Evolutionary conservation across 2,797 vertebrate species (phyloP), one percentile per base, ranked within the genome.

Genomic region (Myiothlypis coronata): DNA sequence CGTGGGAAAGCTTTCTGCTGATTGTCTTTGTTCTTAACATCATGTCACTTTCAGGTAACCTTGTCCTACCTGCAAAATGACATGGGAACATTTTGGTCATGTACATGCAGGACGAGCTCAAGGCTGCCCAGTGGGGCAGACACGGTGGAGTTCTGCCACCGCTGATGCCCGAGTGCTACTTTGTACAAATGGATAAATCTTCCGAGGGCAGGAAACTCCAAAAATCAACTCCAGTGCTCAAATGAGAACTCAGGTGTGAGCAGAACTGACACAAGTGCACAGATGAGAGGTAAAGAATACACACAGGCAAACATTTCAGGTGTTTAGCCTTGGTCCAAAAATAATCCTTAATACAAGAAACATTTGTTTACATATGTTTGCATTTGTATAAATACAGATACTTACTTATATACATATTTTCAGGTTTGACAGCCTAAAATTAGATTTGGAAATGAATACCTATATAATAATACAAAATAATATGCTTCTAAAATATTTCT

Each of bases 111-210:
- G 59, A 47, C 0, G 8, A 57, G 18, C 30, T 59, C 59, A 35
- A 46, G 44, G 30, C 9, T 78, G 27, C 46, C 39, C 59, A 24
- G 26, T 6, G 13, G 39, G 18, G 34, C 30, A 65, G 46, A 59
- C 13, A n/a, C 0, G 0, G 39, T 4, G 11, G 19, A 34, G 11
- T 47, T 53, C 14, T 28, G 46, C 18, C 39, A 47, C 14, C 46
- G 12, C 1, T 17, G 39, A 32, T 11, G 47, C 11, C 28, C 34
- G 41, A 41, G 32, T 17, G 26, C 8, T 50, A n/a, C 44, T n/a
- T 43, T 14, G 39, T 52, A 87, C 44, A 92, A 77, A 53, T 26
- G 5, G 12, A 53, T 5, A 28, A 55, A 53, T 35, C 27, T 75
- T 39, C 24, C 1, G 74, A 72, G 23, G 34, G 37, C 1, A 3